These are phyloP conservation scores for Nibea coibor DNA, from an alignment of 2,113 vertebrate genomes.

Conservation along the genomic window DNA sequence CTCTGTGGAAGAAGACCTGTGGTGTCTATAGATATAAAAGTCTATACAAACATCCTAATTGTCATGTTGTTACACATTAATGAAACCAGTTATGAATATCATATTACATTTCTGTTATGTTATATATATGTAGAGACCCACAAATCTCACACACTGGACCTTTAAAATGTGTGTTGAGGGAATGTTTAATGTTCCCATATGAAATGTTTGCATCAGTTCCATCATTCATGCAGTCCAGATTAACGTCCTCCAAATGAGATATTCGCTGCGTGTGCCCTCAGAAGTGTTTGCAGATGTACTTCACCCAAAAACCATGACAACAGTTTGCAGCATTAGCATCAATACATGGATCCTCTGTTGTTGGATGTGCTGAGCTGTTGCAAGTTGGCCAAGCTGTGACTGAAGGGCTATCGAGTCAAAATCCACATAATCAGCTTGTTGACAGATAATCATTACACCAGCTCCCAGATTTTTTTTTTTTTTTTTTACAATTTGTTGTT, in stretches of 20 bases:
- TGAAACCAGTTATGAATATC: too few relatives aligned
- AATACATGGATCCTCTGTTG: constrained; percentile 31
- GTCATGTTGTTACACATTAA: too few relatives aligned
- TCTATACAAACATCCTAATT: too few relatives aligned
- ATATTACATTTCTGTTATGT: too few relatives aligned
- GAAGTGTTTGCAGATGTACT: constrained; percentile 23
- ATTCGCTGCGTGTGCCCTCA: not conserved
- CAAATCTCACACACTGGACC: too few relatives aligned
- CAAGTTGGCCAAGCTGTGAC: constrained; percentile 16
- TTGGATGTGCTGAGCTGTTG: constrained; percentile 42
- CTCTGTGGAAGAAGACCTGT: too few relatives aligned
- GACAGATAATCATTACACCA: constrained; percentile 33
- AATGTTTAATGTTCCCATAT: not conserved
- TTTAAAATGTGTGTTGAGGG: not conserved
- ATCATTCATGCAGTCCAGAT: not conserved
- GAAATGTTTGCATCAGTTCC: constrained; percentile 11
- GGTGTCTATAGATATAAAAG: too few relatives aligned
- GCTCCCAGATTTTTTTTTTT: not conserved
- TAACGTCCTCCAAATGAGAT: not conserved
- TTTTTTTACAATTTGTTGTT: constrained; percentile 15
- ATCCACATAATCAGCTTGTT: constrained; percentile 20
- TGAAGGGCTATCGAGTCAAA: constrained; percentile 23
- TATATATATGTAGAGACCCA: too few relatives aligned
- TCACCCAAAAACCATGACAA: constrained; percentile 19
- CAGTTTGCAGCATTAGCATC: constrained; percentile 39